phyloP scores from a whole-genome alignment of 2,888 invertebrate species.

The Plusia festucae region DNA sequence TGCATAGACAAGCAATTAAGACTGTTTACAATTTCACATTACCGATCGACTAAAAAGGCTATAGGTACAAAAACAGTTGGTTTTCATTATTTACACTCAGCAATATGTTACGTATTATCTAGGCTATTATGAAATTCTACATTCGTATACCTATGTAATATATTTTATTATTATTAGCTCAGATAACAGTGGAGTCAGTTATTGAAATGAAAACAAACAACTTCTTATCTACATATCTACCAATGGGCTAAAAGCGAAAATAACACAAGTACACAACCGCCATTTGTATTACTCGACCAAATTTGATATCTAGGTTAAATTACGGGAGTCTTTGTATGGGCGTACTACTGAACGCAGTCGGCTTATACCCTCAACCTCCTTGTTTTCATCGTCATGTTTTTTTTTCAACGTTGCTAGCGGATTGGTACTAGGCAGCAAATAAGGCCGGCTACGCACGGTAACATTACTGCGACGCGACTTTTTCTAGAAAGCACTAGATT shows the following conservation, averaged over 20 bases:
- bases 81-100: not conserved
- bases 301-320: conserved; percentile 52
- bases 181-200: conserved; percentile 50
- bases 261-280: conserved; percentile 60
- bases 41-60: conserved; percentile 7
- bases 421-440: conserved; percentile 69
- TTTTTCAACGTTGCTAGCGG: conserved; percentile 74
- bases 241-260: conserved; percentile 59
- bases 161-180: conserved; percentile 37
- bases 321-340: conserved; percentile 72
- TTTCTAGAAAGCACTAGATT: conserved; percentile 32
- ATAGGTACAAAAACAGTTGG: not conserved
- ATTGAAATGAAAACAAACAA: conserved; percentile 66
- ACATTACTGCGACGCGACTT: conserved; percentile 30
- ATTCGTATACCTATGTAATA: conserved; percentile 20
- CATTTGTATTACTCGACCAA: conserved; percentile 62
- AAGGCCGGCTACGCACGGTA: conserved; percentile 67
- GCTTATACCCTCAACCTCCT: conserved; percentile 77
- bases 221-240: conserved; percentile 63
- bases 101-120: conserved; percentile 29
- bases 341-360: conserved; percentile 67
- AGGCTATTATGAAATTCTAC: conserved; percentile 47
- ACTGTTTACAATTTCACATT: conserved; percentile 19
- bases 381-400: conserved; percentile 81
- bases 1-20: not conserved